These are phyloP conservation scores for Mola mola DNA, from an alignment of 2,113 vertebrate species.

Conservation along the genomic window DNA sequence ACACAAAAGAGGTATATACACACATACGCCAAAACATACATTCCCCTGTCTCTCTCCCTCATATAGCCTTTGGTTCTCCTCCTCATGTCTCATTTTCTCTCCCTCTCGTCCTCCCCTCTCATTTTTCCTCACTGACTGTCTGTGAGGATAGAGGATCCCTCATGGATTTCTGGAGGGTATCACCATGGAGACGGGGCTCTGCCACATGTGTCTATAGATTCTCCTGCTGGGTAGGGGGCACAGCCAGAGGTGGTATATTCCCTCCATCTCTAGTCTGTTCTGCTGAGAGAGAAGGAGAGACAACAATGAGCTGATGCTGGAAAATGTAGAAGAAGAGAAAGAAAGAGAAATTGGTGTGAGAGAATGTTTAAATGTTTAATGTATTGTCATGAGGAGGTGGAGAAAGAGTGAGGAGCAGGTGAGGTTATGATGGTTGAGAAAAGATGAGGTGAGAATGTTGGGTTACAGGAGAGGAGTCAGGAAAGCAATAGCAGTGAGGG, in stretches of 20 bases:
- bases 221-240: constrained; percentile 79
- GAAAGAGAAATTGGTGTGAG: constrained; percentile 16
- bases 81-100: constrained; percentile 48
- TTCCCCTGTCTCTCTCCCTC: constrained; percentile 35
- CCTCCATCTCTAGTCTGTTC: constrained; percentile 51
- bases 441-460: constrained; percentile 33
- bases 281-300: constrained; percentile 27
- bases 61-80: constrained; percentile 46
- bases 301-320: constrained; percentile 34
- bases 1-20: constrained; percentile 18
- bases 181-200: constrained; percentile 86
- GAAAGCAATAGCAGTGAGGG: constrained; percentile 23
- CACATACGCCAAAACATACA: constrained; percentile 42
- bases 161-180: constrained; percentile 84
- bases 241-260: constrained; percentile 74
- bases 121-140: constrained; percentile 70
- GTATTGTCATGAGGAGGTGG: neutral
- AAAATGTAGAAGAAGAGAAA: neutral
- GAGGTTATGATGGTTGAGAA: too few species aligned
- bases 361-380: constrained; percentile 19
- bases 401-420: constrained; percentile 14
- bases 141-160: constrained; percentile 82
- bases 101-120: constrained; percentile 47
- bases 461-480: constrained; percentile 39
- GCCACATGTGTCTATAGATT: constrained; percentile 84